phyloP scores from a whole-genome alignment of 2,888 invertebrate genomes.

The Pristionchus exspectatus region DNA sequence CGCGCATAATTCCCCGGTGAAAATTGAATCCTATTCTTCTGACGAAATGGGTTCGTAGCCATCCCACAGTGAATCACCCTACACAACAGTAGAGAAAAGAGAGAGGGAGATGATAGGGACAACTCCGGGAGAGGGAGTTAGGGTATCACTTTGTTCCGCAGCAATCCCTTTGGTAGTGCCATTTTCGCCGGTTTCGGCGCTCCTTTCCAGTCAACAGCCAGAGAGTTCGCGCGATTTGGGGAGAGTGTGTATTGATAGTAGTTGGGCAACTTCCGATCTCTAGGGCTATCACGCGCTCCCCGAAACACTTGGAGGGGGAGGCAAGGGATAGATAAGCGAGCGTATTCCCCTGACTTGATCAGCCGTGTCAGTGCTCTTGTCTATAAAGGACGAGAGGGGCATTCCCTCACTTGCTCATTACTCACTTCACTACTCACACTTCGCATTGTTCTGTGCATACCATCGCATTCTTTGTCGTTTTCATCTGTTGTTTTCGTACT shows the following conservation, averaged over 20 bases:
- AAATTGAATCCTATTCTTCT: not conserved
- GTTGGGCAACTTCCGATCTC: slow-evolving; percentile 6
- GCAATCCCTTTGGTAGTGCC: not conserved
- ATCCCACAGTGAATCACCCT: slow-evolving; percentile 1
- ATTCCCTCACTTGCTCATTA: slow-evolving; percentile 10
- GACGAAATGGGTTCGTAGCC: slow-evolving; percentile 17
- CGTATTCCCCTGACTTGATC: slow-evolving; percentile 15
- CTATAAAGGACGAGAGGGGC: not conserved
- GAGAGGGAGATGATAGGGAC: not conserved
- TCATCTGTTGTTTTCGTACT: not conserved
- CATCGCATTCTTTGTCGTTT: not conserved
- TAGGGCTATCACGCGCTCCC: not conserved
- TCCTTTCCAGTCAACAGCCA: not conserved
- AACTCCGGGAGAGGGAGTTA: not conserved
- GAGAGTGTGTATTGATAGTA: not conserved
- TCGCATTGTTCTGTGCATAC: not conserved
- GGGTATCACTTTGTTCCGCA: not conserved
- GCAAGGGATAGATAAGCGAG: slow-evolving; percentile 8
- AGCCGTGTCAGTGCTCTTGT: not conserved
- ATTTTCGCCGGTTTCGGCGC: not conserved
- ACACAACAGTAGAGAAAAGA: not conserved
- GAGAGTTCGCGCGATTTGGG: not conserved
- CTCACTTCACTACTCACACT: slow-evolving; percentile 12
- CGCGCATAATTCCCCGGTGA: not conserved
- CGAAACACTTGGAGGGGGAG: not conserved